These are phyloP conservation scores for Hyla sarda DNA, from an alignment of 2,113 vertebrate species.

Conservation along the genomic window DNA sequence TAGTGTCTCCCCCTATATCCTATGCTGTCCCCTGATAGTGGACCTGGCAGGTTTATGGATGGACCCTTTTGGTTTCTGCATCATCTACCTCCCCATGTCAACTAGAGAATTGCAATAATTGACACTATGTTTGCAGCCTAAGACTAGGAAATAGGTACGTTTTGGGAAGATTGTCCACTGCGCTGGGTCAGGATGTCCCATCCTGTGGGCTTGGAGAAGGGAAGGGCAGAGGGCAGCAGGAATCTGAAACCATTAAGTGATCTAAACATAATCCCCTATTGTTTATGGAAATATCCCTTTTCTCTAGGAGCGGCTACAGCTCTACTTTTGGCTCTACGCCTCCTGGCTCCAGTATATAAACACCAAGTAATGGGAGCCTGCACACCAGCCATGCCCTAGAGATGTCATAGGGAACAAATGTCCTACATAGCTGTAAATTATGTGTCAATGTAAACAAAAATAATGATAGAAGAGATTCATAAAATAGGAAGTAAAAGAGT, in stretches of 20 bases:
- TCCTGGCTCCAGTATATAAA: slow-evolving; percentile 40
- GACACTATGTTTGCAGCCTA: neutral
- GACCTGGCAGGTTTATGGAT: neutral
- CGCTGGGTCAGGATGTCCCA: slow-evolving; percentile 25
- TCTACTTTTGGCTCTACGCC: slow-evolving; percentile 33
- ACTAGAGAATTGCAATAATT: neutral
- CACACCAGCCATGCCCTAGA: neutral
- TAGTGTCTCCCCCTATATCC: neutral
- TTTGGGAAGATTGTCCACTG: slow-evolving; percentile 23
- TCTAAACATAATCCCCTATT: slow-evolving; percentile 52
- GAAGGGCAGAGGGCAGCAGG: slow-evolving; percentile 50
- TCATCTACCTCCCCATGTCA: neutral
- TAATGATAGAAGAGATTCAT: neutral
- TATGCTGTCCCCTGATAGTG: neutral
- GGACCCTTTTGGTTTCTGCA: neutral
- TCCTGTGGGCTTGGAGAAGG: slow-evolving; percentile 46
- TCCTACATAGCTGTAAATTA: neutral
- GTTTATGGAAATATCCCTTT: slow-evolving; percentile 53
- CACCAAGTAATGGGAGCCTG: slow-evolving; percentile 34
- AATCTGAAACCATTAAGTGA: slow-evolving; percentile 46
- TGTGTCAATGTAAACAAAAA: neutral
- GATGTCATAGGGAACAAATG: neutral
- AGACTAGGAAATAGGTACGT: slow-evolving; percentile 9
- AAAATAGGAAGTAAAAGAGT: neutral
- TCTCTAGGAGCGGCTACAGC: slow-evolving; percentile 11